These are phyloP conservation scores for Astropecten irregularis DNA, from an alignment of 53 echinoderm and acorn worm genomes.

Conservation along the genomic window DNA sequence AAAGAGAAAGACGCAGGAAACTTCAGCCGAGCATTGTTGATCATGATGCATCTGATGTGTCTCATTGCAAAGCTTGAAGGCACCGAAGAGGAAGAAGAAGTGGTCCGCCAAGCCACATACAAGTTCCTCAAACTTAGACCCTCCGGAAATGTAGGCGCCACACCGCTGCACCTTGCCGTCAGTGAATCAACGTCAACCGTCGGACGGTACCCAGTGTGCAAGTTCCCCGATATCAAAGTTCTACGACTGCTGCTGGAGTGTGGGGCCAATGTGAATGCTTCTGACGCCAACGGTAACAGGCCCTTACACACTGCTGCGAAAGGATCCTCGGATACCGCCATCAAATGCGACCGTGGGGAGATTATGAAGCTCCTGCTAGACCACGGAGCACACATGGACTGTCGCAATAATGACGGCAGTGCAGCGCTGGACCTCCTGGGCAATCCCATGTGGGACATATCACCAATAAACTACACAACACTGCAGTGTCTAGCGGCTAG, in stretches of 20 bases:
- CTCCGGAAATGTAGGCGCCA: conserved; percentile 65
- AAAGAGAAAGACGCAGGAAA: conserved; percentile 82
- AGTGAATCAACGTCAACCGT: conserved; percentile 87
- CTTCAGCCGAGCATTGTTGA: conserved; percentile 89
- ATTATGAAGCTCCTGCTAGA: conserved; percentile 76
- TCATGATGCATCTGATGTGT: conserved; percentile 96
- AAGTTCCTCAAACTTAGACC: conserved; percentile 75
- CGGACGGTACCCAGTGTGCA: conserved; percentile 97
- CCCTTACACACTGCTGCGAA: conserved; percentile 83
- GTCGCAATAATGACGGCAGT: conserved; percentile 69
- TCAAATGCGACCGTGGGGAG: conserved; percentile 58
- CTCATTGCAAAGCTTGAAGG: conserved; percentile 83
- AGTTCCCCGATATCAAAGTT: conserved; percentile 81
- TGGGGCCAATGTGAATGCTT: conserved; percentile 72
- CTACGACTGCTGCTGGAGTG: conserved; percentile 82
- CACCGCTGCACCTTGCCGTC: conserved; percentile 83
- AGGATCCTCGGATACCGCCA: conserved; percentile 26
- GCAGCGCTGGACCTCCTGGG: conserved; percentile 75
- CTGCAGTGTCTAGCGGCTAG: conserved; percentile 87
- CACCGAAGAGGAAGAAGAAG: conserved; percentile 60
- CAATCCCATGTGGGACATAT: conserved; percentile 70
- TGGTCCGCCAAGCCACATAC: conserved; percentile 78
- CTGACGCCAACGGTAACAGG: conserved; percentile 73
- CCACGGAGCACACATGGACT: conserved; percentile 86
- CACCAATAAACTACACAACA: conserved; percentile 85